phyloP scores from a whole-genome alignment of 1,140 invertebrate species.

The Zaprionus vittiger region DNA sequence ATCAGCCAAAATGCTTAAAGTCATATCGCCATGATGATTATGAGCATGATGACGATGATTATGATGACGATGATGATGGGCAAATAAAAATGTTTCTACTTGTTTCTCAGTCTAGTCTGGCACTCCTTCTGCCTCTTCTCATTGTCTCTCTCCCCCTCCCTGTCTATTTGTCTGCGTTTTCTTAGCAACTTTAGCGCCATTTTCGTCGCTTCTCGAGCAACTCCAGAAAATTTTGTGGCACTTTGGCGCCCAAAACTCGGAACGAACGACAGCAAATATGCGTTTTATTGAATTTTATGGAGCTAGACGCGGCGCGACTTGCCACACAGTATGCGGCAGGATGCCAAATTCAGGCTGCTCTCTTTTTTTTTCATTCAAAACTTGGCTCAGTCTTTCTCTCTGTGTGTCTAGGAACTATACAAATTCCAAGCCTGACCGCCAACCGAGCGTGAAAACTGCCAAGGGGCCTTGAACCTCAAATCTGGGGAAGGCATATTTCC shows the following conservation, averaged over 20 bases:
- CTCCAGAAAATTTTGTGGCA: conserved; percentile 65
- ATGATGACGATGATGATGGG: conserved; percentile 33
- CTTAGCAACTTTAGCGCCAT: conserved; percentile 65
- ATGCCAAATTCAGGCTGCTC: conserved; percentile 49
- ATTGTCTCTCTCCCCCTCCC: not conserved
- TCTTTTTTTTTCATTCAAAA: conserved; percentile 8
- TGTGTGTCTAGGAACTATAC: conserved; percentile 49
- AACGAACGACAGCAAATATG: conserved; percentile 81
- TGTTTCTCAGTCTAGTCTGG: conserved; percentile 30
- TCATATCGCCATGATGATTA: conserved; percentile 59
- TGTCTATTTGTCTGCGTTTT: conserved; percentile 52
- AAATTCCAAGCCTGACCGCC: conserved; percentile 42
- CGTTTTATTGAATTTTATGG: conserved; percentile 83
- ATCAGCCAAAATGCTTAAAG: conserved; percentile 79
- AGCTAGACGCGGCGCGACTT: conserved; percentile 42
- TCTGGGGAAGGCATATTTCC: not conserved
- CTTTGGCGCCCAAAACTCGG: conserved; percentile 79
- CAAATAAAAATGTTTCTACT: conserved; percentile 16
- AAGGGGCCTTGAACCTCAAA: conserved; percentile 41
- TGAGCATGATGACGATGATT: conserved; percentile 36
- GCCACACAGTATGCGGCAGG: conserved; percentile 28
- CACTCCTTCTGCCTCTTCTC: conserved; percentile 16
- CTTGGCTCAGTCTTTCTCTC: conserved; percentile 24
- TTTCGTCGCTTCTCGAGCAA: conserved; percentile 52
- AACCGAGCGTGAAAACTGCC: conserved; percentile 69